Evolutionary conservation across 2,888 invertebrate species (phyloP), one percentile per base, ranked within the genome.

Genomic region (Meiosimyza decipiens): DNA sequence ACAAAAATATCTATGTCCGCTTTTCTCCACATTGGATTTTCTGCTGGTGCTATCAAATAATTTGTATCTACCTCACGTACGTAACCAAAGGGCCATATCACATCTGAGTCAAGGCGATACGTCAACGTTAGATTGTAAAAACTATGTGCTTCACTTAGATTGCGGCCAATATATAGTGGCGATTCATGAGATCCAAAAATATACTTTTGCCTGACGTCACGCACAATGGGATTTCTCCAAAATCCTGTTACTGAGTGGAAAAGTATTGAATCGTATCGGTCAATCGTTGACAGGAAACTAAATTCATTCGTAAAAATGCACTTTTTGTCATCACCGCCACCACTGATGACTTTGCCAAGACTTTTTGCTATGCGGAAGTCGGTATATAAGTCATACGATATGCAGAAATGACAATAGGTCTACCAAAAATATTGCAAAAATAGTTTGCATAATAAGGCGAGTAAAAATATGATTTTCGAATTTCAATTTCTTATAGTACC

Each of bases 81-180:
- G 6, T 77, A 73, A 2, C 80, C 84, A 74, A 89, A 89, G 1
- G 87, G 79, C 87, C 87, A 87, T 0, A 82, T 57, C 15, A 89
- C 79, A 76, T 89, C 89, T 70, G 89, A 89, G 75, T 88, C 88
- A 71, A 88, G 76, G 73, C 89, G 85, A 79, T 90, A 90, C 0
- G 88, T 89, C 89, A 90, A 89, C 1, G 90, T 90, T 73, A 88
- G 81, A 78, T 90, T 90, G 77, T 88, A 91, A 73, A 90, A 89
- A 22, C 83, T 76, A 5, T 83, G 77, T 49, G 85, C 84, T 47
- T 81, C 78, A 49, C 77, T 76, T 12, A 86, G 76, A 4, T 75
- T 69, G 60, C 84, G 83, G 62, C 82, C 81, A 0, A 85, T 84
- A 70, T 85, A 81, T 0, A 81, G 82, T 7, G 86, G 86, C 1